Conservation (phyloP, 2,113 vertebrate genomes). For the Lasiurus borealis region DNA sequence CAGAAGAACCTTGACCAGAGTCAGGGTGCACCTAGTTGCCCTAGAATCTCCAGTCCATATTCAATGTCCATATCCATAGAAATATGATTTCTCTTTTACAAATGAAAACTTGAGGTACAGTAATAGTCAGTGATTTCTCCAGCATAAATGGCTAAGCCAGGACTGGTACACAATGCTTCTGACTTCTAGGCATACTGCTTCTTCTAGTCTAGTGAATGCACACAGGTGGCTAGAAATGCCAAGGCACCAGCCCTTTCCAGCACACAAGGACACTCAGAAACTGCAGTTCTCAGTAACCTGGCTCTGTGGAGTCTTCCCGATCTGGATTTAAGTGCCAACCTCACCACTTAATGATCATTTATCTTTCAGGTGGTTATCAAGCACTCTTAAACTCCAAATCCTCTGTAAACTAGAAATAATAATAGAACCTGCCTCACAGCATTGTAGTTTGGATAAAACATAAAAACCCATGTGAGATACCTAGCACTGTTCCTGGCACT, state of each 20-base stretch:
- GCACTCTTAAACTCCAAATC: neutral
- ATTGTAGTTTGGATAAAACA: neutral
- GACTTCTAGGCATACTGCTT: neutral
- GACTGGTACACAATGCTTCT: neutral
- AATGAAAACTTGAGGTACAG: constrained; percentile 3
- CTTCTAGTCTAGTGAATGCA: neutral
- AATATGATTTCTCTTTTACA: neutral
- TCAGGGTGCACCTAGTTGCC: neutral
- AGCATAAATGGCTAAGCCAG: neutral
- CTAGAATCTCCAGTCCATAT: neutral
- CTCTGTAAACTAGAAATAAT: neutral
- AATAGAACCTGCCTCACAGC: neutral
- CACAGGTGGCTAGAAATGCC: neutral
- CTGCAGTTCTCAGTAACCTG: neutral
- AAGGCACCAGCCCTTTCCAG: neutral
- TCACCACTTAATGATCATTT: neutral
- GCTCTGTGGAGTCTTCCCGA: neutral
- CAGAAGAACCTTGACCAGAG: neutral
- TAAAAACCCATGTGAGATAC: neutral
- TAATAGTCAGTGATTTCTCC: neutral
- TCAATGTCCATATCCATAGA: neutral
- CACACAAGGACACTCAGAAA: neutral
- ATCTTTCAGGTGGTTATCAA: neutral
- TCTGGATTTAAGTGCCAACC: neutral
- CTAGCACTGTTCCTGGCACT: neutral